Base-by-base conservation (phyloP, 2,797 vertebrate genomes). In the Myotis vivesi region DNA sequence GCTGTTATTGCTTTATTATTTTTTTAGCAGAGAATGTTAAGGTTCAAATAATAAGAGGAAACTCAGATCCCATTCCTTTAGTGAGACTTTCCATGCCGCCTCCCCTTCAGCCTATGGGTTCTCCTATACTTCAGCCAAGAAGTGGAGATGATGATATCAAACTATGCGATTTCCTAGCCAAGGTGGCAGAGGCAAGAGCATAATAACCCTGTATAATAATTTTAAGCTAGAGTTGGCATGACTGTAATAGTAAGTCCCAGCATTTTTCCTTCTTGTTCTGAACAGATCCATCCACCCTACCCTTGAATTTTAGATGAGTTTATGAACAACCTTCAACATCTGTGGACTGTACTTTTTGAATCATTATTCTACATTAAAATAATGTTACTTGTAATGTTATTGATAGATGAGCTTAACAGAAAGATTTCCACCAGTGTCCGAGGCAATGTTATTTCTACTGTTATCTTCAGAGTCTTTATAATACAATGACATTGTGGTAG, bases 391-490 rank as follows among this genome's bases (percentile, higher is more conserved):
- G 38, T 82, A 76, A 25, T 73, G n/a, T 46, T 71, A 28, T n/a
- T 66, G 38, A 73, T 46, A 89, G 20, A 57, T 86, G 55, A 91
- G 30, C 41, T 88, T 92, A 88, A 89, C 20, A 53, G 77, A 84
- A 87, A 90, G 7, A 19, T 71, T 94, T 55, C 46, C 53, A 77
- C 25, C 38, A 79, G 17, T 64, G 25, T 89, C 77, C 41, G 5
- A 75, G 33, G 53, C 66, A 55, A 9, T 79, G 62, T 57, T 87
- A 84, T 46, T 51, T 64, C 25, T 19, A 33, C 30, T 30, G 6
- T 51, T 49, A 69, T 66, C 69, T 79, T 75, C 41, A 66, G 77
- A 36, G 30, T 71, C 44, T 59, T 66, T 86, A 38, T 55, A 71
- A 23, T 33, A 23, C 22, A 69, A 1, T 33, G 12, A 86, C 16